Percentiles rank a stretch among this genome's conserved stretches.
phyloP scores from a whole-genome alignment of 2,113 vertebrate genomes.

The Acanthochromis polyacanthus region DNA sequence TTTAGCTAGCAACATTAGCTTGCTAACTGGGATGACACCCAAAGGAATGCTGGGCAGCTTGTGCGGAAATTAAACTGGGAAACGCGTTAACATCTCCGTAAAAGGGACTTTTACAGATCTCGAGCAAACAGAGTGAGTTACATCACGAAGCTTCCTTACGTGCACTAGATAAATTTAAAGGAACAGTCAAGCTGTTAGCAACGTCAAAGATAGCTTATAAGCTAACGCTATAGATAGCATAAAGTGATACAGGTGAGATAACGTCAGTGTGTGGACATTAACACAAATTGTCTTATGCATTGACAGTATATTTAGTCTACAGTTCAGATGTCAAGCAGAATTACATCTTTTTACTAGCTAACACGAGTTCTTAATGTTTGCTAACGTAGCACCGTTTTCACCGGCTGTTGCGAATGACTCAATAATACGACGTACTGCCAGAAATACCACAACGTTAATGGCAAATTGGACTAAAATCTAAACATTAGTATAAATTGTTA shows the following conservation, averaged over 20 bases:
- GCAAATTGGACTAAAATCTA: neutral
- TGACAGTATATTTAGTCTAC: neutral
- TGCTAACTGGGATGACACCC: constrained; percentile 49
- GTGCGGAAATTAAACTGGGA: neutral
- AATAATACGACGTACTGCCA: neutral
- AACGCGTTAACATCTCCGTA: neutral
- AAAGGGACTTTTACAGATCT: constrained; percentile 1
- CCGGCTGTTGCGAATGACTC: neutral
- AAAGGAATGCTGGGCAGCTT: constrained; percentile 35
- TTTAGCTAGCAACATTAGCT: constrained; percentile 59
- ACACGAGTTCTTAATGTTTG: constrained; percentile 5
- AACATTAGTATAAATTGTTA: neutral
- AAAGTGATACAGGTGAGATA: neutral
- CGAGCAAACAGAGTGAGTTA: constrained; percentile 44
- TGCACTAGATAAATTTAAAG: neutral
- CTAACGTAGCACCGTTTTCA: constrained; percentile 41
- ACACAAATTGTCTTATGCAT: accelerated
- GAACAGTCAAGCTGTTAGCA: constrained; percentile 39
- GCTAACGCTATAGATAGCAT: constrained; percentile 46
- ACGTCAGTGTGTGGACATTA: constrained; percentile 4
- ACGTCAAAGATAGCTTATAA: constrained; percentile 25
- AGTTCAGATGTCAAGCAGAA: neutral
- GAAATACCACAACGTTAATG: neutral
- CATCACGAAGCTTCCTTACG: neutral
- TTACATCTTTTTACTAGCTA: neutral